Evolutionary conservation across 1,140 invertebrate genomes (phyloP).

Genomic region (Drosophila serrata): DNA sequence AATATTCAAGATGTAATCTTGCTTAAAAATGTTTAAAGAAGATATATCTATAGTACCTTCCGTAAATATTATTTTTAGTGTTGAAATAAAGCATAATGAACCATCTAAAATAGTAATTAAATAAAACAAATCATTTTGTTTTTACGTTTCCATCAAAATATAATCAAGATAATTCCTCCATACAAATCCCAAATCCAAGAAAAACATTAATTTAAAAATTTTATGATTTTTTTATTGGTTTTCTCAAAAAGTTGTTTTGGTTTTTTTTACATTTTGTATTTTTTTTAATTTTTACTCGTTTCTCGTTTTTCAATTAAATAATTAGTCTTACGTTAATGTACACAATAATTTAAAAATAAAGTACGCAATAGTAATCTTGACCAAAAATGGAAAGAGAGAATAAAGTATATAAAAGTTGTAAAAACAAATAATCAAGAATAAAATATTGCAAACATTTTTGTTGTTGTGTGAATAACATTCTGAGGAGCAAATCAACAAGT

Average conservation of each 20-base stretch:
- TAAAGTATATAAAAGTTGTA: constrained; percentile 35
- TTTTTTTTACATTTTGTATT: constrained; percentile 57
- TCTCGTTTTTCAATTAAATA: constrained; percentile 75
- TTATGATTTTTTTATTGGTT: constrained; percentile 81
- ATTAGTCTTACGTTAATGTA: constrained; percentile 83
- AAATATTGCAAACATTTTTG: constrained; percentile 43
- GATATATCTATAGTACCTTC: too few species aligned
- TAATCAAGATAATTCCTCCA: too few species aligned
- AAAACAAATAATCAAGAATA: constrained; percentile 26
- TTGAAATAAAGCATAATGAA: too few species aligned
- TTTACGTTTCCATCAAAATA: background rate
- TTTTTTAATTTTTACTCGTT: constrained; percentile 46
- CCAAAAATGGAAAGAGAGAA: constrained; percentile 55
- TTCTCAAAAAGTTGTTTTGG: constrained; percentile 65
- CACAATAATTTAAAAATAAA: constrained; percentile 78
- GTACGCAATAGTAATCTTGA: constrained; percentile 59
- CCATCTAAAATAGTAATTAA: too few species aligned
- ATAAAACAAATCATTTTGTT: background rate
- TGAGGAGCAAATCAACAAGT: constrained; percentile 42
- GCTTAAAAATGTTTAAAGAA: too few species aligned
- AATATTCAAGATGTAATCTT: too few species aligned
- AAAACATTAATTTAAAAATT: constrained; percentile 60
- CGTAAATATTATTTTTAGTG: too few species aligned
- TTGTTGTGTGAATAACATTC: constrained; percentile 9
- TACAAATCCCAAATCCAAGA: background rate